Percentiles rank a stretch among this genome's conserved stretches.
phyloP scores from a whole-genome alignment of 2,113 vertebrate species.

The Labrus mixtus region DNA sequence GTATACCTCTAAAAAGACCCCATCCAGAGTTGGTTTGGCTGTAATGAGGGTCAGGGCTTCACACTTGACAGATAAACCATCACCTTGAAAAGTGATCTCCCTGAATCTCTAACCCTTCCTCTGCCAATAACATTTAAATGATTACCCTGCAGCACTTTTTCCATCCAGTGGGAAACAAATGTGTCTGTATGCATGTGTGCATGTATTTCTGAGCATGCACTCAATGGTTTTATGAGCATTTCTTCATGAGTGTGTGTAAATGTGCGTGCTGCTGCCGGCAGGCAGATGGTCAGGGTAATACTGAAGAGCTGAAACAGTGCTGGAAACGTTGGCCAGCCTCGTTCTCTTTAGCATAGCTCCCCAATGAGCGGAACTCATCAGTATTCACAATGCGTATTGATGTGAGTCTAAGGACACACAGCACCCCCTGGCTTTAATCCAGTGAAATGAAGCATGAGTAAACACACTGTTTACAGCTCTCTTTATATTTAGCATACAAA shows the following conservation, averaged over 20 bases:
- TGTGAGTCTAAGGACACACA: slow-evolving; percentile 69
- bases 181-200: slow-evolving; percentile 6
- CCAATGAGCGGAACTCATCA: slow-evolving; percentile 64
- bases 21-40: neutral
- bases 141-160: slow-evolving; percentile 69
- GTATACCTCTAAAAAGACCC: slow-evolving; percentile 11
- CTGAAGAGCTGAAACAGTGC: slow-evolving; percentile 71
- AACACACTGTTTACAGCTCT: slow-evolving; percentile 55
- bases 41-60: slow-evolving; percentile 16
- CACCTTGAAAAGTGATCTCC: slow-evolving; percentile 69
- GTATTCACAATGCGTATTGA: slow-evolving; percentile 64
- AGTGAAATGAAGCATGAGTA: slow-evolving; percentile 60
- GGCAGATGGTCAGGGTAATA: slow-evolving; percentile 80
- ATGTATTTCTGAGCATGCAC: slow-evolving; percentile 1
- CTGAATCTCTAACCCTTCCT: slow-evolving; percentile 27
- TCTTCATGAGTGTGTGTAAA: slow-evolving; percentile 21
- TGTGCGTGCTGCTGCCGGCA: slow-evolving; percentile 55
- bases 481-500: slow-evolving; percentile 34
- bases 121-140: slow-evolving; percentile 67
- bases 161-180: slow-evolving; percentile 55
- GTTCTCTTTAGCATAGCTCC: slow-evolving; percentile 72
- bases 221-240: slow-evolving; percentile 30
- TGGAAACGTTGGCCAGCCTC: slow-evolving; percentile 70
- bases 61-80: slow-evolving; percentile 55
- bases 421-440: slow-evolving; percentile 79